Conservation (phyloP, 2,797 vertebrate species). For the Philypnodon macrostomus region DNA sequence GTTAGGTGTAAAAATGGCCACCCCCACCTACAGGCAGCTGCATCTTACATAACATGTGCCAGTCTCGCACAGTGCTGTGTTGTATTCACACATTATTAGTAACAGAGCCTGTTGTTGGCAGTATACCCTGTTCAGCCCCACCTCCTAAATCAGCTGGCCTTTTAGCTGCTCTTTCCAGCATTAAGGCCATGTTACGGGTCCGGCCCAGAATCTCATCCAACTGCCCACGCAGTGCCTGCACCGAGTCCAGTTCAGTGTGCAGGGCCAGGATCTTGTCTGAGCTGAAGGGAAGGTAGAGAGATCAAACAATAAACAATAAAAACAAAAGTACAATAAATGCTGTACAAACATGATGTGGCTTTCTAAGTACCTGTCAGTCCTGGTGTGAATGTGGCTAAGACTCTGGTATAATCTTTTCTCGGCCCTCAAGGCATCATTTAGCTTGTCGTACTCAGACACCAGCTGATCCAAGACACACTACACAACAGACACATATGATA, state of each 20-base stretch:
- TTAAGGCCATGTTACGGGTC: constrained; percentile 82
- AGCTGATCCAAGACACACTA: constrained; percentile 85
- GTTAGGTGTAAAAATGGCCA: constrained; percentile 13
- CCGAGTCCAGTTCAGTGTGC: constrained; percentile 85
- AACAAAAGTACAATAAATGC: neutral
- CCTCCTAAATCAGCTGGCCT: constrained; percentile 85
- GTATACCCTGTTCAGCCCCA: constrained; percentile 87
- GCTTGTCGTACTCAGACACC: constrained; percentile 81
- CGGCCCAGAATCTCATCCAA: constrained; percentile 89
- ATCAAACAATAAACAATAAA: neutral
- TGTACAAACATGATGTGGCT: neutral
- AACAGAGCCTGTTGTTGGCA: constrained; percentile 72
- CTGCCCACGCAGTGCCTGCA: constrained; percentile 84
- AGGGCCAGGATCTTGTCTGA: constrained; percentile 79
- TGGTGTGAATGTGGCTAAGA: constrained; percentile 79
- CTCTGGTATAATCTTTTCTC: constrained; percentile 90
- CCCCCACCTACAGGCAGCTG: constrained; percentile 40
- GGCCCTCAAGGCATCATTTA: constrained; percentile 86
- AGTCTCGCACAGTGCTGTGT: constrained; percentile 29
- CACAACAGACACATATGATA: constrained; percentile 3
- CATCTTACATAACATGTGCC: constrained; percentile 42
- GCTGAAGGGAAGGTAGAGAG: constrained; percentile 54
- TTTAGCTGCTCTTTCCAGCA: constrained; percentile 81
- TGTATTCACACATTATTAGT: constrained; percentile 69
- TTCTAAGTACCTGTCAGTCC: constrained; percentile 79